Percentiles rank a stretch among this genome's conserved stretches.
Evolutionary conservation across 1,140 invertebrate species (phyloP).

Genomic region (Zaprionus vittiger): DNA sequence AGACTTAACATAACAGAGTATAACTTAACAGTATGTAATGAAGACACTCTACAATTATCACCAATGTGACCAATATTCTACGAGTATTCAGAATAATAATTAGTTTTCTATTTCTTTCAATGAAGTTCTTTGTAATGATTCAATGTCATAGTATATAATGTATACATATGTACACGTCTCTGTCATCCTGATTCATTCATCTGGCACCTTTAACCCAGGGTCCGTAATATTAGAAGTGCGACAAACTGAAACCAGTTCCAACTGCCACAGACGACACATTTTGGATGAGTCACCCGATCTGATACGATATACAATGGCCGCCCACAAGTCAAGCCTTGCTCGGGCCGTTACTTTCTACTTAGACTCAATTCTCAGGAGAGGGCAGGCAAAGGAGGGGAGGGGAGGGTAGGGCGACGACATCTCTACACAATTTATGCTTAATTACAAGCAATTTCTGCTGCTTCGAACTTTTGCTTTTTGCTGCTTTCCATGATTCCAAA

Average conservation of each 20-base stretch:
- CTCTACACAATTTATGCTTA: conserved; percentile 67
- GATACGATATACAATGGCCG: neutral
- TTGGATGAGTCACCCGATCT: conserved; percentile 40
- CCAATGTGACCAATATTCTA: neutral
- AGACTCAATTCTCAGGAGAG: conserved; percentile 44
- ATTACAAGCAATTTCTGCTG: conserved; percentile 60
- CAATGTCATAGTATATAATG: neutral
- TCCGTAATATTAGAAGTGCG: conserved; percentile 37
- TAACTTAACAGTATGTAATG: too few relatives aligned
- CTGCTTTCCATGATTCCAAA: conserved; percentile 51
- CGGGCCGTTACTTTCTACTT: conserved; percentile 44
- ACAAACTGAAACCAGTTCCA: conserved; percentile 61
- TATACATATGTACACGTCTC: neutral
- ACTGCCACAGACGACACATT: conserved; percentile 38
- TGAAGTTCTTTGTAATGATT: conserved; percentile 11
- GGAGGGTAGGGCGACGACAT: conserved; percentile 13
- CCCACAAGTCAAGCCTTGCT: conserved; percentile 16
- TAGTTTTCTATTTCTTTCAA: neutral
- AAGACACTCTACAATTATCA: too few relatives aligned
- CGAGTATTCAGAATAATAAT: neutral
- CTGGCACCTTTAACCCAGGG: conserved; percentile 33
- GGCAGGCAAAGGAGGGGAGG: too few relatives aligned
- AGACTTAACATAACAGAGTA: too few relatives aligned
- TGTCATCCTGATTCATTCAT: conserved; percentile 41
- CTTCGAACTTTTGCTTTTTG: conserved; percentile 35